Evolutionary conservation across 64 coral and sea anemone genomes (phyloP), one percentile per base, ranked within the genome.

Genomic region (Actinia equina): DNA sequence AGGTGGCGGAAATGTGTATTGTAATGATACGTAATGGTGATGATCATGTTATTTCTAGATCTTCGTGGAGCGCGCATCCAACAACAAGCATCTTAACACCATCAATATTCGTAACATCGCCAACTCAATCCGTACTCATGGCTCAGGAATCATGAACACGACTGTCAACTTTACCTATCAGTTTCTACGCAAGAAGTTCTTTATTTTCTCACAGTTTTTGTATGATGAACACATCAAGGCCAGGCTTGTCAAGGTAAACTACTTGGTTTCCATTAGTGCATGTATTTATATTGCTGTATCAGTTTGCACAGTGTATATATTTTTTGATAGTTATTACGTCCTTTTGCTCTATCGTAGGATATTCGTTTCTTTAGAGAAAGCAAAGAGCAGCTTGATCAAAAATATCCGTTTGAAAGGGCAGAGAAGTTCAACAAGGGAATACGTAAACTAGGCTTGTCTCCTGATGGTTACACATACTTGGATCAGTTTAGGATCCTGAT

Each of bases 371-470:
- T 98, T 59, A 95, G 92, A 86, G 96, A 98, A 86, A 87, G 70
- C 10, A 94, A 94, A 30, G 93, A 92, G 46, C 83, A 95, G 82
- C 84, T 76, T 30, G 91, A 92, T 79, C 96, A 98, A 46, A 98
- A 95, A 41, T 98, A 98, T 84, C 96, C 96, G 5, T 98, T 88
- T 88, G 96, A 98, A 83, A 79, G 96, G 78, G 93, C 96, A 5
- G 96, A 98, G 60, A 98, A 98, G 88, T 98, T 98, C 63, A 98
- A 98, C 84, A 98, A 98, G 57, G 96, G 96, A 82, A 98, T 98
- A 59, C 90, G 96, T n/a, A 98, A 98, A 80, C 90, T 98, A 11
- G 96, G 96, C 41, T 86, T 98, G 86, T 94, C 96, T 0, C 96
- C 96, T 43, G 96, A 93, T 44, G 93, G 93, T 0, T 74, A 88